Evolutionary conservation across 2,797 vertebrate species (phyloP).

Genomic region (Melanotaenia nigrans): DNA sequence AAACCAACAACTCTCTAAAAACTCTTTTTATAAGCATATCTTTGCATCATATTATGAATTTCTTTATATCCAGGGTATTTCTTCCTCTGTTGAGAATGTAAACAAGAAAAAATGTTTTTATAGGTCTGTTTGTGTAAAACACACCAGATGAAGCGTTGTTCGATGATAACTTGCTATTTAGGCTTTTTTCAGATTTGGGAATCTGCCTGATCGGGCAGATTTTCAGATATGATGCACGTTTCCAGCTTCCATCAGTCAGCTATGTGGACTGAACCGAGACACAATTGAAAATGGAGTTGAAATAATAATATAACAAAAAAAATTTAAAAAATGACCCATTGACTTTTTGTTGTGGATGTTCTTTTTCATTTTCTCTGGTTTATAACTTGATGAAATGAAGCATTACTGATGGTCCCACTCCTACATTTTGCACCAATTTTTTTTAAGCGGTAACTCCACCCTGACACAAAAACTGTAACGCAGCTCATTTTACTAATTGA

Average conservation of each 20-base stretch:
- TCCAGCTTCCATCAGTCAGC: background rate
- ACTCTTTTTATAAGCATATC: background rate
- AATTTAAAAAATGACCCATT: background rate
- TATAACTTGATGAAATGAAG: slow-evolving; percentile 66
- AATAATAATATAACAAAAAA: background rate
- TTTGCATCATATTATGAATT: background rate
- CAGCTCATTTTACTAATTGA: slow-evolving; percentile 93
- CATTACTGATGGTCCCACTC: background rate
- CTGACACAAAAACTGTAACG: slow-evolving; percentile 84
- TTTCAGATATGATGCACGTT: background rate
- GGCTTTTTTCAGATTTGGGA: background rate
- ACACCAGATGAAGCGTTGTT: no score
- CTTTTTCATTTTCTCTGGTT: slow-evolving; percentile 52
- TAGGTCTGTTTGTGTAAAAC: background rate
- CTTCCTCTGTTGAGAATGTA: background rate
- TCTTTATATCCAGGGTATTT: background rate
- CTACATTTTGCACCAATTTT: slow-evolving; percentile 56
- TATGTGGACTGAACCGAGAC: background rate
- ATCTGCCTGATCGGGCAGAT: background rate
- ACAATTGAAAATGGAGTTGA: background rate
- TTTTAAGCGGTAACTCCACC: slow-evolving; percentile 86
- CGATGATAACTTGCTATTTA: no score
- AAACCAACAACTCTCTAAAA: background rate
- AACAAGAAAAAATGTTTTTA: background rate
- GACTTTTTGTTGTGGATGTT: slow-evolving; percentile 6